Conservation (phyloP, 2,113 vertebrate genomes). For the Cynocephalus volans region DNA sequence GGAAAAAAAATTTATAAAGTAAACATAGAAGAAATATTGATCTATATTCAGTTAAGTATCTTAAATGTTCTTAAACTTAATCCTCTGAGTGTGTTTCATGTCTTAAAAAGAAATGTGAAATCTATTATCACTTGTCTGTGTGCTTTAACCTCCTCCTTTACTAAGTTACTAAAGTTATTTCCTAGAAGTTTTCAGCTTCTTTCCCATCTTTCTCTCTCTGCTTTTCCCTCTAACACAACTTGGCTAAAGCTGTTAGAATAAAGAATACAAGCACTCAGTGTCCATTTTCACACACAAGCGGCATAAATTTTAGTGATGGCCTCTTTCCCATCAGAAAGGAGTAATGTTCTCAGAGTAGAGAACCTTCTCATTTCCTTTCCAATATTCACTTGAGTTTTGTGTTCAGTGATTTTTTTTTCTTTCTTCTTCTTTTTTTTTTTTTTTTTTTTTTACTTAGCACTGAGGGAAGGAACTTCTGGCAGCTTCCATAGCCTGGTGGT, state of each 20-base stretch:
- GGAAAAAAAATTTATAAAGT: neutral
- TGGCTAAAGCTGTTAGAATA: neutral
- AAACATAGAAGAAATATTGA: neutral
- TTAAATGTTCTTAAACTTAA: neutral
- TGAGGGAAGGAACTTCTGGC: neutral
- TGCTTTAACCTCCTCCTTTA: neutral
- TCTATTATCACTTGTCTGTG: neutral
- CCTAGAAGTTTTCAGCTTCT: neutral
- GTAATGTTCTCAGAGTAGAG: constrained; percentile 28
- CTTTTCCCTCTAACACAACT: neutral
- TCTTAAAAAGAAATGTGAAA: constrained; percentile 25
- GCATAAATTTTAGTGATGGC: neutral
- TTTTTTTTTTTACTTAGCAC: constrained; percentile 29
- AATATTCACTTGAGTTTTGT: constrained; percentile 49
- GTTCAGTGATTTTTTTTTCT: constrained; percentile 14
- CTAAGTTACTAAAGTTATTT: constrained; percentile 34
- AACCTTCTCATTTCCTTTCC: constrained; percentile 41
- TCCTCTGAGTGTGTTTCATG: neutral
- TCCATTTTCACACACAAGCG: neutral
- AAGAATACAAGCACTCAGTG: neutral
- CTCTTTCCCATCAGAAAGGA: constrained; percentile 3
- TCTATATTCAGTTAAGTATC: neutral
- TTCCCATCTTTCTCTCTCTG: neutral
- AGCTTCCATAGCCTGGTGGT: constrained; percentile 17
- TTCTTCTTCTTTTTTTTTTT: too few species aligned